These are phyloP conservation scores for Laterallus jamaicensis DNA, from an alignment of 2,113 vertebrate genomes.

Conservation along the genomic window DNA sequence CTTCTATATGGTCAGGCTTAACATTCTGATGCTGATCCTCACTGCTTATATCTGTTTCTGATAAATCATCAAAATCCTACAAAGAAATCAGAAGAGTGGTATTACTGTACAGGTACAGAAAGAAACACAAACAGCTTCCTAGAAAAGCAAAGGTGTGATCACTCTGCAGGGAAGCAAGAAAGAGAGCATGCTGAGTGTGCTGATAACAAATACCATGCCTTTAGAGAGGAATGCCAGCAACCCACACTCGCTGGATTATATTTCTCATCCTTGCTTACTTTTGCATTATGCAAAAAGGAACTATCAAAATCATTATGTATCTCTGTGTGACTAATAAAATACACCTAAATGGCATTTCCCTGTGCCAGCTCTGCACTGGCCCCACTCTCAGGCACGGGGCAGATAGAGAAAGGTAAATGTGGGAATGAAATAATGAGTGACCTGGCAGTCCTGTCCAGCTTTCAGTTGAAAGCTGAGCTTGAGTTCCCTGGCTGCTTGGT, in stretches of 20 bases:
- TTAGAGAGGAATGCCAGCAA: background rate
- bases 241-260: background rate
- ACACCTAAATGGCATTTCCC: background rate
- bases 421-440: background rate
- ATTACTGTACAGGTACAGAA: background rate
- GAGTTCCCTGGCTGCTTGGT: background rate
- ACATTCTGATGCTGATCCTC: conserved; percentile 31
- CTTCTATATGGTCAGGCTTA: conserved; percentile 66
- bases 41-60: conserved; percentile 65
- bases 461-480: background rate
- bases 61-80: conserved; percentile 69
- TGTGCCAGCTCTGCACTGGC: background rate
- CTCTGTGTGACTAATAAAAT: background rate
- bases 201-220: background rate
- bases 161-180: background rate
- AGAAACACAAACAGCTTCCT: background rate
- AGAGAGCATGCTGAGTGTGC: background rate
- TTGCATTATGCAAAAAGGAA: background rate
- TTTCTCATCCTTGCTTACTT: background rate
- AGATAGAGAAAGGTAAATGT: background rate
- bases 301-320: background rate
- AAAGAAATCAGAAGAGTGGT: background rate
- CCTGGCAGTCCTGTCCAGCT: background rate
- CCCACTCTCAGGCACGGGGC: background rate
- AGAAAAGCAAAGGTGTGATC: background rate